Evolutionary conservation across 2,113 vertebrate genomes (phyloP).

Genomic region (Cyprinodon variegatus): DNA sequence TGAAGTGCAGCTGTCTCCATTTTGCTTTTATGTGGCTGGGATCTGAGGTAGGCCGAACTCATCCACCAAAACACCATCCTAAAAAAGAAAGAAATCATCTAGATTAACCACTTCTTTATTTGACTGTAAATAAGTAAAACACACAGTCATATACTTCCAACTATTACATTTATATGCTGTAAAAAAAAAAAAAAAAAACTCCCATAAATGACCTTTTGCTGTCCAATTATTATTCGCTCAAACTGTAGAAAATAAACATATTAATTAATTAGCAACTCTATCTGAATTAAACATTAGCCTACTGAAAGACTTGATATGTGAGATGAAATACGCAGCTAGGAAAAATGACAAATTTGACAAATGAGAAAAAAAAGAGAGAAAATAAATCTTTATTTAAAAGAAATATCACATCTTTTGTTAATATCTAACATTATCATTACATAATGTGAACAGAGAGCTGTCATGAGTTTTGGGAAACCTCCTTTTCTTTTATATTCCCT

Average conservation of each 20-base stretch:
- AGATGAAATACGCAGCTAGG: too few relatives aligned
- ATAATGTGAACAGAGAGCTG: background rate
- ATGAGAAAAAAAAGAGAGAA: too few relatives aligned
- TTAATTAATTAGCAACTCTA: too few relatives aligned
- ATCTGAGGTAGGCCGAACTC: conserved; percentile 98
- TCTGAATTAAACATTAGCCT: background rate
- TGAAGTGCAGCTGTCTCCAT: conserved; percentile 52
- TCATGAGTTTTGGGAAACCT: background rate
- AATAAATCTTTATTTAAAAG: background rate
- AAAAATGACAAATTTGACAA: too few relatives aligned
- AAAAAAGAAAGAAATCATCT: conserved; percentile 35
- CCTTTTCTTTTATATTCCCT: too few relatives aligned
- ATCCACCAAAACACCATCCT: conserved; percentile 97
- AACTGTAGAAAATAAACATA: too few relatives aligned
- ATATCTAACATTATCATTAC: too few relatives aligned
- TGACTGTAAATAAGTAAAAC: background rate
- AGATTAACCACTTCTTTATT: background rate
- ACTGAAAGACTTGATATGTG: too few relatives aligned
- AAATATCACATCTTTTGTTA: background rate
- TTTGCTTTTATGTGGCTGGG: conserved; percentile 86
- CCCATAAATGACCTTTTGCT: too few relatives aligned
- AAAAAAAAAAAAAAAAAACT: too few relatives aligned
- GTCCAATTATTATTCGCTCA: too few relatives aligned
- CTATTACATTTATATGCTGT: background rate
- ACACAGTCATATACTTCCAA: background rate